Evolutionary conservation across 2,888 invertebrate genomes (phyloP).

Genomic region (Baccha elongata): DNA sequence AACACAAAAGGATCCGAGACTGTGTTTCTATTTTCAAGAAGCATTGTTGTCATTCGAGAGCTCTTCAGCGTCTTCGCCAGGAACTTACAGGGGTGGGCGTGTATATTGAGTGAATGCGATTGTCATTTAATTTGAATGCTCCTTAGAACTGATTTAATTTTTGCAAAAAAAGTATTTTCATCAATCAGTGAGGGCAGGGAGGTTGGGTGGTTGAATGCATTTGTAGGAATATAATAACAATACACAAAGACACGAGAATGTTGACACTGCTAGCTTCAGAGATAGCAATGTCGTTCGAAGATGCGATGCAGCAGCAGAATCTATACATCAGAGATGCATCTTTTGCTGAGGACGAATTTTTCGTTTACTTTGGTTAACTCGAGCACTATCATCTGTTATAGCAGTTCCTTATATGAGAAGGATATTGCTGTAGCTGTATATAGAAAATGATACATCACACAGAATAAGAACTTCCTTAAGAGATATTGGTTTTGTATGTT

Average conservation of each 20-base stretch:
- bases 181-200: slow-evolving; percentile 40
- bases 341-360: slow-evolving; percentile 69
- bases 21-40: slow-evolving; percentile 55
- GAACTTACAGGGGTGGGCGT: neutral
- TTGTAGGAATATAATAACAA: slow-evolving; percentile 4
- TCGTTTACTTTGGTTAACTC: slow-evolving; percentile 71
- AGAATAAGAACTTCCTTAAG: slow-evolving; percentile 61
- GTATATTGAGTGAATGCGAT: slow-evolving; percentile 56
- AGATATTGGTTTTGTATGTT: slow-evolving; percentile 20
- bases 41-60: slow-evolving; percentile 54
- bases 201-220: neutral
- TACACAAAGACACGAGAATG: slow-evolving; percentile 38
- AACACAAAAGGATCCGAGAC: slow-evolving; percentile 54
- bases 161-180: slow-evolving; percentile 60
- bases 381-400: slow-evolving; percentile 43
- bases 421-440: neutral
- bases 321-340: slow-evolving; percentile 37
- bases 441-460: slow-evolving; percentile 20
- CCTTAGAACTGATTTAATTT: slow-evolving; percentile 72
- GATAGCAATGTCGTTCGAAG: slow-evolving; percentile 46
- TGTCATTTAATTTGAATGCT: slow-evolving; percentile 69
- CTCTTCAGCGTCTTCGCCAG: slow-evolving; percentile 27
- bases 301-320: slow-evolving; percentile 29
- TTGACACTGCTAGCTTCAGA: slow-evolving; percentile 35
- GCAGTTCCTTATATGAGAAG: slow-evolving; percentile 10